phyloP scores from a whole-genome alignment of 2,888 invertebrate species.

The Machimus rusticus region DNA sequence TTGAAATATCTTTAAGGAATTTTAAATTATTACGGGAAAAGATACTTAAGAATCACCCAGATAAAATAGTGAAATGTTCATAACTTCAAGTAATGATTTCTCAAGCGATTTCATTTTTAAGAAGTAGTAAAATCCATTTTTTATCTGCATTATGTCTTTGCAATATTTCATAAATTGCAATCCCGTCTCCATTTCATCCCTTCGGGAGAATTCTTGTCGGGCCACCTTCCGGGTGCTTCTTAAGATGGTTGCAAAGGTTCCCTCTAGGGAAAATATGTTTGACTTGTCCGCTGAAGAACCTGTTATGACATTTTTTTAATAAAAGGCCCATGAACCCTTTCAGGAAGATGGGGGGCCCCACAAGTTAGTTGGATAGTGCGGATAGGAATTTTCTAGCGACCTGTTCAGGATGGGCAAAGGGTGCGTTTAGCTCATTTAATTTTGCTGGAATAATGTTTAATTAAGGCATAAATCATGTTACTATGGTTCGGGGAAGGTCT shows the following conservation, averaged over 20 bases:
- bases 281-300: neutral
- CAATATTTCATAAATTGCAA: neutral
- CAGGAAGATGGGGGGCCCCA: neutral
- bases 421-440: constrained; percentile 27
- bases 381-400: neutral
- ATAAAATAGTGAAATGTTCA: neutral
- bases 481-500: neutral
- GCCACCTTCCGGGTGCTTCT: neutral
- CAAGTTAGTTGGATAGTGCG: neutral
- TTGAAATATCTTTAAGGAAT: neutral
- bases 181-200: neutral
- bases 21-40: neutral
- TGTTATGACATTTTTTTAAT: constrained; percentile 20
- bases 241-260: neutral
- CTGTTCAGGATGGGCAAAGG: neutral
- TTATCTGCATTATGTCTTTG: neutral
- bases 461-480: constrained; percentile 37
- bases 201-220: neutral
- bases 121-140: neutral
- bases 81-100: neutral
- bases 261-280: neutral
- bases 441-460: constrained; percentile 35
- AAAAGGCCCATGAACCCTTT: neutral
- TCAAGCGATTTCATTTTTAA: neutral
- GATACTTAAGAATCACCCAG: neutral